Evolutionary conservation across 2,797 vertebrate species (phyloP), one percentile per base, ranked within the genome.

Genomic region (Macroramphosus scolopax): DNA sequence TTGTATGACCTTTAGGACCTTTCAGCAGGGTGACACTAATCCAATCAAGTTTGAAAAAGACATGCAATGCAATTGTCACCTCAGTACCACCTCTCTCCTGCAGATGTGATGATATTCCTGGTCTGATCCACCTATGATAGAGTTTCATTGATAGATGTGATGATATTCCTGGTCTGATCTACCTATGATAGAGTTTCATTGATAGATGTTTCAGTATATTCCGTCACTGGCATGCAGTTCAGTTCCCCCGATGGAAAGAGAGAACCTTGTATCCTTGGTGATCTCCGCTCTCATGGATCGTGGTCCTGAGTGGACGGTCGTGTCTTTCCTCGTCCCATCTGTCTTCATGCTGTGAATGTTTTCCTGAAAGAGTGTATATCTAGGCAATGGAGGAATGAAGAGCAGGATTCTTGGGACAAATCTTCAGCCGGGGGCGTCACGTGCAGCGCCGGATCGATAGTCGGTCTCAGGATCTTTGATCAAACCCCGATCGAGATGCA

Each of bases 401-500:
- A 33, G 26, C 24, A 12, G 17, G 40, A 49, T 45, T 59, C 14
- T 32, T 43, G 60, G 48, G 59, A 69, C 34, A 37, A 52, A 43
- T 59, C 50, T 64, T 44, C 60, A 51, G 35, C 68, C 42, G 32
- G 51, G 45, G 56, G 66, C 55, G 47, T 73, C 72, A 40, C 37
- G 53, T 59, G 46, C 43, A 16, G 32, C 47, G 41, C 45, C 44
- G 25, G 61, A 87, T 87, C 79, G 54, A 86, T 88, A 83, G 47
- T 62, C 54, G 67, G 71, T 79, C 56, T 63, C 53, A 56, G 50
- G 52, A 61, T 75, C 17, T 42, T 55, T 22, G 59, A 80, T 80
- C 78, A 83, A 63, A 75, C 53, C 48, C 40, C 70, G 68, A 82
- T 70, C 71, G 65, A 79, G 77, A 87, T 78, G 51, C 73, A 85